phyloP scores from a whole-genome alignment of 35 echinoderm and acorn worm genomes.

The Stichopus chloronotus region DNA sequence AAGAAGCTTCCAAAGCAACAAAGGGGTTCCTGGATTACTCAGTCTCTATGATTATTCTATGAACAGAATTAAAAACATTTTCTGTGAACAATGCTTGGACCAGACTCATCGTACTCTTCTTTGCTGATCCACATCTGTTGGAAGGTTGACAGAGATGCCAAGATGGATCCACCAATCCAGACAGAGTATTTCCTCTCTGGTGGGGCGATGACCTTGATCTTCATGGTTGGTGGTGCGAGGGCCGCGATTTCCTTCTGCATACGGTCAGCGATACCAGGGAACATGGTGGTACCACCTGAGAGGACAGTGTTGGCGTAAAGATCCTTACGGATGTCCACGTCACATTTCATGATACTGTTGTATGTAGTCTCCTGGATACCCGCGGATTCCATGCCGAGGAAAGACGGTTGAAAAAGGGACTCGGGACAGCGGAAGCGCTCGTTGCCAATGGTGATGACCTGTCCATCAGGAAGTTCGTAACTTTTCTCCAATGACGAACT shows the following conservation, averaged over 20 bases:
- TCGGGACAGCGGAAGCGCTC: slow-evolving; percentile 69
- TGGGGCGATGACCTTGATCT: no score
- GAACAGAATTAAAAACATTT: slow-evolving; percentile 72
- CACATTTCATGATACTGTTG: slow-evolving; percentile 90
- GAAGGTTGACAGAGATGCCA: no score
- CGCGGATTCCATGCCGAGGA: slow-evolving; percentile 67
- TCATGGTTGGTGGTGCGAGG: no score
- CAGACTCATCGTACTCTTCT: slow-evolving; percentile 79
- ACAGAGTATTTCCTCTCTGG: no score
- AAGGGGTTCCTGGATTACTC: no score
- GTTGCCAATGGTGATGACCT: slow-evolving; percentile 83
- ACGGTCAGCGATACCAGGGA: no score
- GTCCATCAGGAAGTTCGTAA: slow-evolving; percentile 79
- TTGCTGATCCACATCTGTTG: no score
- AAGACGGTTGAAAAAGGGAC: slow-evolving; percentile 54
- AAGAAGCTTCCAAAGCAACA: no score
- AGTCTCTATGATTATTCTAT: no score
- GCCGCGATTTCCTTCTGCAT: no score
- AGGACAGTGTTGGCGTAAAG: slow-evolving; percentile 89
- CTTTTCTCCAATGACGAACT: slow-evolving; percentile 79
- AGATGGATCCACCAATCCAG: no score
- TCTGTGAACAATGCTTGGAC: slow-evolving; percentile 75
- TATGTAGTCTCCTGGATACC: slow-evolving; percentile 62
- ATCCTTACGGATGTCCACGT: slow-evolving; percentile 96
- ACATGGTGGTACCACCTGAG: slow-evolving; percentile 82